These are phyloP conservation scores for Siniperca knerii DNA, from an alignment of 2,113 vertebrate species.

Conservation along the genomic window DNA sequence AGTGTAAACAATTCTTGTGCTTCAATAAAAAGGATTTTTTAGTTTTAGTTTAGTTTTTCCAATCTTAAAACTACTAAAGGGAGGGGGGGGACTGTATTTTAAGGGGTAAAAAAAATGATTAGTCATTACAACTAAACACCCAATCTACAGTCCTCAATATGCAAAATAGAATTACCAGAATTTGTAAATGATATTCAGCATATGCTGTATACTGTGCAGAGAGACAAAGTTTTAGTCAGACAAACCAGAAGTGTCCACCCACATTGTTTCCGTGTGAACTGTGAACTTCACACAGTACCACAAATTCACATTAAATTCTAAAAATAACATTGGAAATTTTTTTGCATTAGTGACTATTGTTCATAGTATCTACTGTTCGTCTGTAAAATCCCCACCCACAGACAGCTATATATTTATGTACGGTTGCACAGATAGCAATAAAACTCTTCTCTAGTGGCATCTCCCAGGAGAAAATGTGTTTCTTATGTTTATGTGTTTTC, in stretches of 20 bases:
- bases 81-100: too few species aligned
- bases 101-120: neutral
- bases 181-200: neutral
- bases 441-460: neutral
- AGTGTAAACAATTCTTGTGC: neutral
- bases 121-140: neutral
- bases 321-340: neutral
- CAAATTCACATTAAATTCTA: neutral
- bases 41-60: too few species aligned
- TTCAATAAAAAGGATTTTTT: neutral
- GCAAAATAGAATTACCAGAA: neutral
- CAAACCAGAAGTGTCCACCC: neutral
- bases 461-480: neutral
- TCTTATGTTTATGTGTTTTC: too few species aligned
- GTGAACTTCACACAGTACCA: neutral
- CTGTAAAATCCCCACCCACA: slow-evolving; percentile 16
- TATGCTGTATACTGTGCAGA: neutral
- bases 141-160: neutral
- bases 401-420: neutral
- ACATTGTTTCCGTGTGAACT: neutral
- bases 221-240: neutral
- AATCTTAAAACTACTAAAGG: neutral
- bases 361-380: neutral
- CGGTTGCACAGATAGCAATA: neutral
- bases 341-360: neutral